phyloP scores from a whole-genome alignment of 2,113 vertebrate genomes.

The Balaeniceps rex region DNA sequence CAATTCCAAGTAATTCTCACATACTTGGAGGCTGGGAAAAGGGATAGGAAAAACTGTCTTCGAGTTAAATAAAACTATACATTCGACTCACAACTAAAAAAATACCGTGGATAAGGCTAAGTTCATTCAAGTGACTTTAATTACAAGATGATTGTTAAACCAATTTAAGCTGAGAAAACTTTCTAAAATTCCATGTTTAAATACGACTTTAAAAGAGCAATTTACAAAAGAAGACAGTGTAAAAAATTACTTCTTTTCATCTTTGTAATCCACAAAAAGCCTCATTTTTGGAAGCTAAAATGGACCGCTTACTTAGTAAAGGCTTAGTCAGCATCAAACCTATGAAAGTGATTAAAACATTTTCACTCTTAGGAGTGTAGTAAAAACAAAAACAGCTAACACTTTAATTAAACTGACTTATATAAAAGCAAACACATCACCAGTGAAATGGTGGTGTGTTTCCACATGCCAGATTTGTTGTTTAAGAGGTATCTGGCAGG shows the following conservation, averaged over 20 bases:
- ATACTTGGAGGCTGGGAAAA: background rate
- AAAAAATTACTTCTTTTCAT: conserved; percentile 37
- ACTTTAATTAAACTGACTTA: background rate
- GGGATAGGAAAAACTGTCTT: background rate
- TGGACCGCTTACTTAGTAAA: background rate
- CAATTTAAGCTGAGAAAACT: conserved; percentile 8
- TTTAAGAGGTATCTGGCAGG: background rate
- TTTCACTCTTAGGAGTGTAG: background rate
- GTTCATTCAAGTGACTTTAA: conserved; percentile 23
- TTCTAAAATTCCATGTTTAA: background rate
- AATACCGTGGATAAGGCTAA: background rate
- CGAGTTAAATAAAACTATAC: background rate
- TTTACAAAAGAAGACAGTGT: background rate
- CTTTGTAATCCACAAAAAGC: conserved; percentile 38
- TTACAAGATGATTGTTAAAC: conserved; percentile 7
- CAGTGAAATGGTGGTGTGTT: background rate
- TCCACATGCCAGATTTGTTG: background rate
- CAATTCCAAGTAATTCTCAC: background rate
- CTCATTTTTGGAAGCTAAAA: conserved; percentile 17
- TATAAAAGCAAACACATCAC: background rate
- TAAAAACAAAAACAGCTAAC: background rate
- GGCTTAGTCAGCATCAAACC: conserved; percentile 26
- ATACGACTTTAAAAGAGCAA: conserved; percentile 2
- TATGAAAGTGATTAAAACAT: background rate
- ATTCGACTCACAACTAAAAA: background rate